A percentile compares a stretch with the other conserved stretches of the same genome.
Evolutionary conservation across 2,113 vertebrate species (phyloP).

Genomic region (human): DNA sequence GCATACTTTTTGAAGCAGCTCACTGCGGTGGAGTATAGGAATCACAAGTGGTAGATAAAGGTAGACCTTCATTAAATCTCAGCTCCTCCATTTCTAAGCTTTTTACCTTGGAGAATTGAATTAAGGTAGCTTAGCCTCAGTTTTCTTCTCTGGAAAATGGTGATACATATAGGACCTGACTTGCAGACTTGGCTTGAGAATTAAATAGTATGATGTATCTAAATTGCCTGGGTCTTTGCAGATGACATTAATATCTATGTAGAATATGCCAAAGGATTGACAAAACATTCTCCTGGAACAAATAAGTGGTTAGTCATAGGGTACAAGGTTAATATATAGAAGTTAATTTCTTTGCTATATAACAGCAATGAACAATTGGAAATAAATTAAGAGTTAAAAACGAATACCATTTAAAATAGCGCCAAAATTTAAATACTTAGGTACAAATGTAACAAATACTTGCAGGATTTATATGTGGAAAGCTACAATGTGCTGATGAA

Average conservation of each 20-base stretch:
- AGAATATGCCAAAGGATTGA: neutral
- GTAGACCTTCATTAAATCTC: neutral
- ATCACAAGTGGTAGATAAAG: neutral
- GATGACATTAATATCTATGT: neutral
- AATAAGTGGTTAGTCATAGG: neutral
- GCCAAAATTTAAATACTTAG: neutral
- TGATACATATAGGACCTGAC: neutral
- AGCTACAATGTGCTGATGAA: neutral
- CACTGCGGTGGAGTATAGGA: neutral
- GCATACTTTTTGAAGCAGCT: neutral
- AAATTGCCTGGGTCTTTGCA: neutral
- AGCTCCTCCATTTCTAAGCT: neutral
- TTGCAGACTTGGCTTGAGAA: neutral
- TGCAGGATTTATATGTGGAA: neutral
- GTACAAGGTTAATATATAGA: neutral
- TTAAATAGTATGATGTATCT: neutral
- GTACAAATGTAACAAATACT: neutral
- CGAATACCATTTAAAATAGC: neutral
- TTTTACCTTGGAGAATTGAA: neutral
- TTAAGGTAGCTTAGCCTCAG: neutral
- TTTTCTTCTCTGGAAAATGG: neutral
- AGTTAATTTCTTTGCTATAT: constrained; percentile 24
- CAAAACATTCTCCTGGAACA: neutral
- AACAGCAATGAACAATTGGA: neutral
- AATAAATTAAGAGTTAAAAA: constrained; percentile 17